These are phyloP conservation scores for Alectura lathami DNA, from an alignment of 2,113 vertebrate genomes.

Conservation along the genomic window DNA sequence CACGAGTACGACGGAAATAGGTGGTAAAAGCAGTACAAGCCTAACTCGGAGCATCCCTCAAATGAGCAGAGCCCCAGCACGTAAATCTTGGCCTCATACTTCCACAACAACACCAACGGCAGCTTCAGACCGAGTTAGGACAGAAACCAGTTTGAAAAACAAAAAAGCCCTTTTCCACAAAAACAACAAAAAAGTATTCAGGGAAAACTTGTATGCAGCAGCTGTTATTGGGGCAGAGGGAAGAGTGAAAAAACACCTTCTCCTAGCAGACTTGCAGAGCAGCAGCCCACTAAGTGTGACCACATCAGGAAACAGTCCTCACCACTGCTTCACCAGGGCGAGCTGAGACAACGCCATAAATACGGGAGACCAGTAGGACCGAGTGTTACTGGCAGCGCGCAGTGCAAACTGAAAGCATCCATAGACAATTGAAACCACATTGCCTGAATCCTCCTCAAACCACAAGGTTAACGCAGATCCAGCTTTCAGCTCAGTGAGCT, in stretches of 20 bases:
- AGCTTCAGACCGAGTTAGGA: neutral
- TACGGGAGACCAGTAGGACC: conserved; percentile 13
- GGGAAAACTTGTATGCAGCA: neutral
- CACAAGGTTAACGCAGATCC: conserved; percentile 40
- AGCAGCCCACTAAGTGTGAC: neutral
- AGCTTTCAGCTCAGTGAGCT: conserved; percentile 54
- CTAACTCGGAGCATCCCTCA: neutral
- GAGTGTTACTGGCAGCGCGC: neutral
- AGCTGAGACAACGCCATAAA: neutral
- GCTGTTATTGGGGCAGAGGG: neutral
- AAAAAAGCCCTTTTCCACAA: neutral
- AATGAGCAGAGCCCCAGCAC: neutral
- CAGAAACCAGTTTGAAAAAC: neutral
- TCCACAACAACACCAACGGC: neutral
- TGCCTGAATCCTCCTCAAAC: neutral
- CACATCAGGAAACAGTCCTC: neutral
- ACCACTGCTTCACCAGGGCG: conserved; percentile 12
- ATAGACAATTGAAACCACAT: conserved; percentile 56
- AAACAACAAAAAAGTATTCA: neutral
- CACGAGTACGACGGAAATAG: neutral
- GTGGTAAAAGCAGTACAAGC: neutral
- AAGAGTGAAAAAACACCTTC: neutral
- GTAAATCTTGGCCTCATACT: neutral
- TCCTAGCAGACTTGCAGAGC: neutral
- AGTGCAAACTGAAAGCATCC: neutral